Conservation (phyloP, 2,797 vertebrate genomes). For the Aplochiton taeniatus region DNA sequence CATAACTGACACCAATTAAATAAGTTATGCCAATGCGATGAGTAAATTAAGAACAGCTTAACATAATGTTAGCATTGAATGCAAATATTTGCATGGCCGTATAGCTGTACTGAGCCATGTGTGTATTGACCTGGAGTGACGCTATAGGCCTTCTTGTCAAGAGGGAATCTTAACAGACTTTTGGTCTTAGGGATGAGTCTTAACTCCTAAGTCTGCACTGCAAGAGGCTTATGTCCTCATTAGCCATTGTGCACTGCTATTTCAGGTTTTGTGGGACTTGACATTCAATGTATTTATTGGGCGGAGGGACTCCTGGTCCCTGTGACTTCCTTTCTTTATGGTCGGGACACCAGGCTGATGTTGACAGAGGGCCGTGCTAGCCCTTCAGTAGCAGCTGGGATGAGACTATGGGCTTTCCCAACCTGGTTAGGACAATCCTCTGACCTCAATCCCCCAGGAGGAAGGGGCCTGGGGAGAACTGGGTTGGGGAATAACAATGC, state of each 20-base stretch:
- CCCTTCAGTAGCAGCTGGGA: conserved; percentile 6
- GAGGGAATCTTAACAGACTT: conserved; percentile 40
- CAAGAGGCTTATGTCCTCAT: conserved; percentile 57
- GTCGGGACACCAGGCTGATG: background rate
- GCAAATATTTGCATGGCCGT: too few species aligned
- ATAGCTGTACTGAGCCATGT: background rate
- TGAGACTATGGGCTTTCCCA: background rate
- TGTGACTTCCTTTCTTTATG: background rate
- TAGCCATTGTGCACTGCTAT: conserved; percentile 38
- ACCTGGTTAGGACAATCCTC: conserved; percentile 28
- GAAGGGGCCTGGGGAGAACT: background rate
- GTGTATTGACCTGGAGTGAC: conserved; percentile 39
- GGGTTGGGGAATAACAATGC: background rate
- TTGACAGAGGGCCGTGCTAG: background rate
- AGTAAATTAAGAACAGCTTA: too few species aligned
- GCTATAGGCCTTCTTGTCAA: conserved; percentile 30
- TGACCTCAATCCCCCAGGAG: conserved; percentile 29
- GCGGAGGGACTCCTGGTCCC: background rate
- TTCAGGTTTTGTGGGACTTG: conserved; percentile 17
- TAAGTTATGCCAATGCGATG: too few species aligned
- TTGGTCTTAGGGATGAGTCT: conserved; percentile 42
- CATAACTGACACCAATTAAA: too few species aligned
- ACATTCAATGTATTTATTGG: conserved; percentile 10
- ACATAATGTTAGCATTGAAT: too few species aligned
- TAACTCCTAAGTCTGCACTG: conserved; percentile 43